phyloP scores from a whole-genome alignment of 2,797 vertebrate species.

The Dicrostonyx torquatus region DNA sequence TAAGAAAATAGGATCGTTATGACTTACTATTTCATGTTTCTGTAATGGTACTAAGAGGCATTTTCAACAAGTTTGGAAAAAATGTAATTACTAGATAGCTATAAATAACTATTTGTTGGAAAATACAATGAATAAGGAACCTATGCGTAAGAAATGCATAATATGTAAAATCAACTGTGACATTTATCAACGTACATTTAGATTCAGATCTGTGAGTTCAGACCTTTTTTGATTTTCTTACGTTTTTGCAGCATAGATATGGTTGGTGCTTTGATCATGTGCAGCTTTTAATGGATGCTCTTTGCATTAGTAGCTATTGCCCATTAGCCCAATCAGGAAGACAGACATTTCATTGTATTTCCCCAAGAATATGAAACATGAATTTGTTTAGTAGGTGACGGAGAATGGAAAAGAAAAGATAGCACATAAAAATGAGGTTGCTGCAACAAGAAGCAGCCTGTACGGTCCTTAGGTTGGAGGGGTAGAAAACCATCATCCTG shows the following conservation, averaged over 20 bases:
- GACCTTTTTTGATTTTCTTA: slow-evolving; percentile 8
- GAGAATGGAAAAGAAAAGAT: neutral
- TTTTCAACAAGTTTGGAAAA: neutral
- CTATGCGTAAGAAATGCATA: neutral
- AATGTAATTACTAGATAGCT: neutral
- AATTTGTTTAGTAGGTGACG: neutral
- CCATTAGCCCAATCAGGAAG: neutral
- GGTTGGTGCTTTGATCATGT: neutral
- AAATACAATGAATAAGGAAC: neutral
- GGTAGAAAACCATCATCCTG: neutral
- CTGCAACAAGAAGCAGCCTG: neutral
- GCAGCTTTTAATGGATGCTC: neutral
- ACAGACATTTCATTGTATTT: neutral
- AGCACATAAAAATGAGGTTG: neutral
- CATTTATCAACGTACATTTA: neutral
- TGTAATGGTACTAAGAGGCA: slow-evolving; percentile 31
- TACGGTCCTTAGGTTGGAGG: rapidly evolving
- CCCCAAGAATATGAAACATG: neutral
- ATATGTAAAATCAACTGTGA: neutral
- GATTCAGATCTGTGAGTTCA: neutral
- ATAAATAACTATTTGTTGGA: neutral
- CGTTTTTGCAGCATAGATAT: neutral
- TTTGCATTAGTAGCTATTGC: neutral
- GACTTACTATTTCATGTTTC: neutral
- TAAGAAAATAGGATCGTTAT: neutral